Evolutionary conservation across 2,113 vertebrate genomes (phyloP).

Genomic region (Myotis brandtii): DNA sequence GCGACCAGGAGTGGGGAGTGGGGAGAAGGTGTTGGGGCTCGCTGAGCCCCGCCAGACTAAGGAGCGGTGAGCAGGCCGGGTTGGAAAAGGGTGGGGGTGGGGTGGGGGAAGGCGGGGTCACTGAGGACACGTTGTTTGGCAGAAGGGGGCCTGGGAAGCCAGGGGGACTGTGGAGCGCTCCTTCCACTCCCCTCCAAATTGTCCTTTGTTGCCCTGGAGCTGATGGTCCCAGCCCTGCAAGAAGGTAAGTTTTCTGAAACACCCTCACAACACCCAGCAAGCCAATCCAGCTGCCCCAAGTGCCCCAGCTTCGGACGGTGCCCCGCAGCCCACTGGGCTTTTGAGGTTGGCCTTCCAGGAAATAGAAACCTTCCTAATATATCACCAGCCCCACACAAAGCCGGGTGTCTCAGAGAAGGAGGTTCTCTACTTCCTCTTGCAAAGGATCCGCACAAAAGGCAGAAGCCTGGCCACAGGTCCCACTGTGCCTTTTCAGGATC

Average conservation of each 20-base stretch:
- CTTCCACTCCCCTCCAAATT: constrained; percentile 44
- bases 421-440: not conserved
- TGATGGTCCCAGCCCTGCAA: not conserved
- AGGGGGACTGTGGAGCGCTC: not conserved
- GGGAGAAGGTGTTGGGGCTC: not conserved
- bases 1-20: not conserved
- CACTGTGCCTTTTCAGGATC: not conserved
- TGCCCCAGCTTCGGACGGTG: not conserved
- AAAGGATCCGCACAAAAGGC: constrained; percentile 57
- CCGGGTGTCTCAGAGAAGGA: constrained; percentile 12
- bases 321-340: not conserved
- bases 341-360: constrained; percentile 37
- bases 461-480: not conserved
- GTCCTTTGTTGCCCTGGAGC: constrained; percentile 74
- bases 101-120: not conserved
- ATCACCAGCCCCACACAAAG: constrained; percentile 71
- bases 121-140: not conserved
- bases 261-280: not conserved
- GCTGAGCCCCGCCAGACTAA: not conserved
- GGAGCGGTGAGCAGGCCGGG: not conserved
- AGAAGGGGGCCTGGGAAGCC: not conserved
- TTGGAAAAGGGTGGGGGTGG: not conserved
- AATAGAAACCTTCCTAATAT: constrained; percentile 34
- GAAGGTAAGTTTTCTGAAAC: constrained; percentile 45
- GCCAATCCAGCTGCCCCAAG: not conserved